Base-by-base conservation (phyloP, 2,113 vertebrate species). In the Oncorhynchus tshawytscha region DNA sequence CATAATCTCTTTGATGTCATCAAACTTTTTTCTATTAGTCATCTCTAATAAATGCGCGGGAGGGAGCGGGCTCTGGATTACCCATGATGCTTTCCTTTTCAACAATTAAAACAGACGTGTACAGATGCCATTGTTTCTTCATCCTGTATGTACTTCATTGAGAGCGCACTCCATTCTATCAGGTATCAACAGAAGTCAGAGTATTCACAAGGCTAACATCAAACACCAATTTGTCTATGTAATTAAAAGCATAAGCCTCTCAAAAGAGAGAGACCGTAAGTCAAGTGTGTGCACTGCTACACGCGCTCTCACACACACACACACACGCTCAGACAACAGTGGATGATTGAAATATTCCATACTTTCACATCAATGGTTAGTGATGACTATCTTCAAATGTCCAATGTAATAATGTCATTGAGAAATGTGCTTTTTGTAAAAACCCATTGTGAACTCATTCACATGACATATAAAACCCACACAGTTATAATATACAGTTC, bases 1-100 rank as follows among this genome's bases (percentile, higher is more conserved):
- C 62, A 51, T 75, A 70, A 84, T 80, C 71, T 74, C 74, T 85
- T 85, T 83, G 67, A 81, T 78, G 74, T 59, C 66, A 62, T 73
- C 70, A 73, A 77, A 83, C 71, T 69, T 79, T 65, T 72, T 73
- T 75, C 70, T 78, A 59, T 73, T 66, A 77, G 54, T 74, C 72
- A 62, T 78, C 22, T 67, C 27, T 22, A 57, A 74, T 76, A 78
- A 75, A 79, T 48, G 70, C 9, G 11, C 69, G 16, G 31, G 11
- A 71, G 68, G 62, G 67, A 78, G 72, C 39, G 48, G 71, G 75
- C 67, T 75, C 48, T 25, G 27, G 8, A 34, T 51, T 66, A 66
- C 51, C 24, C 67, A 70, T 57, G 24, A 72, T 77, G 49, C 48
- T 51, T 48, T 68, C 45, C 59, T 39, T 68, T 7, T 20, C 59